Evolutionary conservation across 1,140 invertebrate genomes (phyloP), one percentile per base, ranked within the genome.

Genomic region (Drosophila erecta): DNA sequence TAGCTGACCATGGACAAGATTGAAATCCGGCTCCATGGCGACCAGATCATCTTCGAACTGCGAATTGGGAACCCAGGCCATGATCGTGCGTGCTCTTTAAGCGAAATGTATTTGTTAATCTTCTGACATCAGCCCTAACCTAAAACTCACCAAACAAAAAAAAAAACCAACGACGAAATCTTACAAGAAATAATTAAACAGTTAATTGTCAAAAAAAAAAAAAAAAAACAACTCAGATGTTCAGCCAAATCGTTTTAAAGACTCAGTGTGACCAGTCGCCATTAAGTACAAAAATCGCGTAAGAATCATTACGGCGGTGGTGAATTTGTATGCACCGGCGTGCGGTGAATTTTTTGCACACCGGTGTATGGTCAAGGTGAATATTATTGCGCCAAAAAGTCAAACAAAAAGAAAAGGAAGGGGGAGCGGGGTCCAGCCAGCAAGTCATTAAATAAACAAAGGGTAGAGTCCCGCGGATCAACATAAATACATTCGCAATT

Each of bases 11-110:
- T 72, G 70, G 12, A 87, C 46, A 2, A 84, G 71, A 60, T 90
- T 65, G 22, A 65, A 78, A 37, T 67, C 54, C 0, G 81, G 70
- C 20, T 91, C 76, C 33, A 84, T 46, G n/a, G 67, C 53, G 15
- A 91, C 61, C 24, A 91, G 69, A 30, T 91, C 90, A 15, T 91
- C 67, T 55, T 91, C 90, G 49, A 91, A 91, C n/a, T 61, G 70
- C 1, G 69, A 78, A 12, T 65, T 61, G 11, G 90, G 90, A 15
- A 55, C 71, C 90, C 90, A 91, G 24, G 83, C 83, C 83, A 86
- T 86, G 40, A 40, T 40, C n/a, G 17, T 49, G 17, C 35, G 47
- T 56, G 14, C 22, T 41, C 49, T 27, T 30, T 4, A 41, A 12
- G 20, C 41, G 20, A 69, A 56, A 56, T 56, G 56, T 15, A 24